These are phyloP conservation scores for Axinella damicornis DNA, from an alignment of 37 sponge, comb jelly and placozoan species.

Conservation along the genomic window DNA sequence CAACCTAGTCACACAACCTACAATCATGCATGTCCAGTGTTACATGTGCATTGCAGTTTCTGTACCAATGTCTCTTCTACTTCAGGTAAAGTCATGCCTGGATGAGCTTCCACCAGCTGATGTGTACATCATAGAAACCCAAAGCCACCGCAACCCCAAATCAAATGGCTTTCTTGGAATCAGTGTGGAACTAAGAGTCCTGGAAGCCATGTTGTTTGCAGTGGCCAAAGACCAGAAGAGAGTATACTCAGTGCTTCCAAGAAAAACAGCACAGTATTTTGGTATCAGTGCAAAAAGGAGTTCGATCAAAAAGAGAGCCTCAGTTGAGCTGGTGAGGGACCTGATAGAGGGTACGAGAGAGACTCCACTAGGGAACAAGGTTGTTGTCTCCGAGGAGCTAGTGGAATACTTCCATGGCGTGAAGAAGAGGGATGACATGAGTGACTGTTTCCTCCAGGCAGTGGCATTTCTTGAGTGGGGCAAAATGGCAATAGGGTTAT, in stretches of 20 bases:
- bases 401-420: not conserved
- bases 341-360: not conserved
- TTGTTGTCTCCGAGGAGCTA: not conserved
- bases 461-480: slow-evolving; percentile 40
- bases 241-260: slow-evolving; percentile 28
- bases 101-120: slow-evolving; percentile 33
- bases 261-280: slow-evolving; percentile 34
- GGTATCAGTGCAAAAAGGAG: slow-evolving; percentile 11
- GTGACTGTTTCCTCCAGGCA: slow-evolving; percentile 40
- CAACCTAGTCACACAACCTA: no score
- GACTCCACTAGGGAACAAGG: slow-evolving; percentile 20
- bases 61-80: no score
- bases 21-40: no score
- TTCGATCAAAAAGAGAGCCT: not conserved
- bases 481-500: slow-evolving; percentile 1
- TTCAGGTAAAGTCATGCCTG: slow-evolving; percentile 22
- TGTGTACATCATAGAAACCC: slow-evolving; percentile 43
- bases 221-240: not conserved
- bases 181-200: slow-evolving; percentile 38
- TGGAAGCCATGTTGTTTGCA: slow-evolving; percentile 44
- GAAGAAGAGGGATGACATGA: slow-evolving; percentile 54
- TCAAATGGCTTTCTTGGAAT: slow-evolving; percentile 42
- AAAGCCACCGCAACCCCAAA: slow-evolving; percentile 26
- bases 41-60: no score
- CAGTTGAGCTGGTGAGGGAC: not conserved